A percentile compares a stretch with the other conserved stretches of the same genome.
Conservation (phyloP, 2,113 vertebrate species). For the Girardinichthys multiradiatus region DNA sequence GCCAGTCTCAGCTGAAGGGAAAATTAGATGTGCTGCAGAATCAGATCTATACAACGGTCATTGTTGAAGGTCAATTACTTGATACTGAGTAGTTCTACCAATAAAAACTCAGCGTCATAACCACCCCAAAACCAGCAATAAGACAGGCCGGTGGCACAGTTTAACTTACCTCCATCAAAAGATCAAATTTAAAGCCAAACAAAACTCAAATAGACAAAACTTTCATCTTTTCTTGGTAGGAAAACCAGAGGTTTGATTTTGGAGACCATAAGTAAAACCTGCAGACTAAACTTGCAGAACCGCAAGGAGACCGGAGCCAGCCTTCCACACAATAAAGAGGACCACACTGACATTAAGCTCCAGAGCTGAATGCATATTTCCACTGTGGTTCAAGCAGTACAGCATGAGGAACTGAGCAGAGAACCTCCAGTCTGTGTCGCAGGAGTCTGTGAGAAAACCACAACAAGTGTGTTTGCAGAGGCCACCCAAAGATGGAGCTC, state of each 20-base stretch:
- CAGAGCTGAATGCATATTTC: background rate
- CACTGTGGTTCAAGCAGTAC: constrained; percentile 19
- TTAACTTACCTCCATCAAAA: background rate
- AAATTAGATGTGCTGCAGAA: too few relatives aligned
- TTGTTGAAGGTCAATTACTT: background rate
- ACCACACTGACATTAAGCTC: background rate
- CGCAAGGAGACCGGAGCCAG: constrained; percentile 35
- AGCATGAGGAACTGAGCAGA: constrained; percentile 4
- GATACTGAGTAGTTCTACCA: background rate
- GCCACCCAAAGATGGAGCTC: constrained; percentile 42
- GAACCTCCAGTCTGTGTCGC: background rate
- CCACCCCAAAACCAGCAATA: background rate
- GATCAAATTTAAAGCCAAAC: background rate
- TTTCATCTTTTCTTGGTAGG: background rate
- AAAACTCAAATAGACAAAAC: background rate
- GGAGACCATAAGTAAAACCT: constrained; percentile 29
- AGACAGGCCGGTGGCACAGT: background rate
- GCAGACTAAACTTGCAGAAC: constrained; percentile 53
- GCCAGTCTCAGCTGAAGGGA: too few relatives aligned
- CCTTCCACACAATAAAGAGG: constrained; percentile 10
- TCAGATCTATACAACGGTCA: too few relatives aligned
- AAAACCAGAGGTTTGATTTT: background rate
- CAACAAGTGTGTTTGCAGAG: constrained; percentile 7
- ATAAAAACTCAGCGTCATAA: background rate
- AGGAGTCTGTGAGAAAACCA: constrained; percentile 31